A percentile compares a stretch with the other conserved stretches of the same genome.
These are phyloP conservation scores for Ophion slaviceki DNA, from an alignment of 2,888 invertebrate species.

Conservation along the genomic window DNA sequence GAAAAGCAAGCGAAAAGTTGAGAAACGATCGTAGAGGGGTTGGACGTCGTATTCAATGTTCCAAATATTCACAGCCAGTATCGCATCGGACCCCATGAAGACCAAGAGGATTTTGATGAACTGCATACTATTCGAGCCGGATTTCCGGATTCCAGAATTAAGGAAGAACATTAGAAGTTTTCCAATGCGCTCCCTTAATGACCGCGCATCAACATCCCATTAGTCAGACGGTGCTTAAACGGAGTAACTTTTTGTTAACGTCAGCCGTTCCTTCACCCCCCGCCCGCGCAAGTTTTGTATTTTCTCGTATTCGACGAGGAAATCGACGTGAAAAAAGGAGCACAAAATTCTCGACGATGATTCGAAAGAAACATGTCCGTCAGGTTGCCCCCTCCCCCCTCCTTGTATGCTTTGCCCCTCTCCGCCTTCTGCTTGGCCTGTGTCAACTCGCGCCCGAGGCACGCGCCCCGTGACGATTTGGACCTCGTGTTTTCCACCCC, in stretches of 20 bases:
- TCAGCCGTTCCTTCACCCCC: background rate
- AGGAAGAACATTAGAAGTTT: no score
- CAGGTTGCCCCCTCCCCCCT: background rate
- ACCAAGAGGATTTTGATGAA: no score
- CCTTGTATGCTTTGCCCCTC: background rate
- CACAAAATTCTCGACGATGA: slow-evolving; percentile 1
- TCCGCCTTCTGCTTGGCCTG: background rate
- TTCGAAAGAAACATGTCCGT: slow-evolving; percentile 34
- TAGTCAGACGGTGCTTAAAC: slow-evolving; percentile 10
- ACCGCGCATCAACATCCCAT: slow-evolving; percentile 33
- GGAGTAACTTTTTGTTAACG: slow-evolving; percentile 26
- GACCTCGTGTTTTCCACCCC: slow-evolving; percentile 32
- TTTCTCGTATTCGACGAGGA: background rate
- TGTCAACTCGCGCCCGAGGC: slow-evolving; percentile 42
- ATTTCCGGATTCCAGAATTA: no score
- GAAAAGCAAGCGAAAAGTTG: no score
- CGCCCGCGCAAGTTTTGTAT: slow-evolving; percentile 1
- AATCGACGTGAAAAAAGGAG: slow-evolving; percentile 19
- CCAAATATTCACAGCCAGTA: no score
- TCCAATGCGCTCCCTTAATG: background rate
- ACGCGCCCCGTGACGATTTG: slow-evolving; percentile 39
- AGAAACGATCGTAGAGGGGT: no score
- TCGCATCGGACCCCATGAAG: no score
- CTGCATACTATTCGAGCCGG: no score
- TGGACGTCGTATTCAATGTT: no score